Percentiles rank a stretch among this genome's conserved stretches.
These are phyloP conservation scores for Macrochelys suwanniensis DNA, from an alignment of 2,797 vertebrate genomes.

Conservation along the genomic window DNA sequence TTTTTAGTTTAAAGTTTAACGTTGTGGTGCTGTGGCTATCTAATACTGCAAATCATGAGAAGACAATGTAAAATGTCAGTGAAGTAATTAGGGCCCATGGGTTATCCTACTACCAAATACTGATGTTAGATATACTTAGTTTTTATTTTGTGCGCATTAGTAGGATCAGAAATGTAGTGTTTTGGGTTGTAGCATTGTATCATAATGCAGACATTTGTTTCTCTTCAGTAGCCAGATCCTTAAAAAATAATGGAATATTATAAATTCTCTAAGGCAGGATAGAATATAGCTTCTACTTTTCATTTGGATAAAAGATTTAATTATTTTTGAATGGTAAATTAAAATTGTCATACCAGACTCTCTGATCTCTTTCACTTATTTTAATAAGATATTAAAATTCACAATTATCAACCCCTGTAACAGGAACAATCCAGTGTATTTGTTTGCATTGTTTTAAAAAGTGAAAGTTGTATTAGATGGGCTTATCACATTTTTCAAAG, in stretches of 20 bases:
- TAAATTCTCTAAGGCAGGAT: neutral
- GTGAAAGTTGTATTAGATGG: neutral
- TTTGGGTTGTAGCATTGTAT: neutral
- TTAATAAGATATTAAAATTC: neutral
- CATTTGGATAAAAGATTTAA: neutral
- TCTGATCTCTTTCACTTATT: neutral
- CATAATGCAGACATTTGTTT: neutral
- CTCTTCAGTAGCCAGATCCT: neutral
- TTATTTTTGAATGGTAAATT: neutral
- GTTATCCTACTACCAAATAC: neutral
- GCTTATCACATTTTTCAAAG: neutral
- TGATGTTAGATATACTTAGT: neutral
- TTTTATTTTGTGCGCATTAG: neutral
- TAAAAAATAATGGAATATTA: neutral
- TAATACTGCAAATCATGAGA: neutral
- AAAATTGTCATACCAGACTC: neutral
- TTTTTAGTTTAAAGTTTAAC: conserved; percentile 5
- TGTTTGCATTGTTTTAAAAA: neutral
- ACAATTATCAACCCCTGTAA: neutral
- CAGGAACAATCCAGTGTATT: neutral
- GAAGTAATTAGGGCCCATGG: neutral
- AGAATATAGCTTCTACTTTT: neutral
- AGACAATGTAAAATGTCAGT: neutral
- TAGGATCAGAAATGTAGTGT: neutral
- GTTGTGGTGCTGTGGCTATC: neutral